A percentile compares a stretch with the other conserved stretches of the same genome.
Conservation (phyloP, 2,797 vertebrate species). For the Spatula versicolor region DNA sequence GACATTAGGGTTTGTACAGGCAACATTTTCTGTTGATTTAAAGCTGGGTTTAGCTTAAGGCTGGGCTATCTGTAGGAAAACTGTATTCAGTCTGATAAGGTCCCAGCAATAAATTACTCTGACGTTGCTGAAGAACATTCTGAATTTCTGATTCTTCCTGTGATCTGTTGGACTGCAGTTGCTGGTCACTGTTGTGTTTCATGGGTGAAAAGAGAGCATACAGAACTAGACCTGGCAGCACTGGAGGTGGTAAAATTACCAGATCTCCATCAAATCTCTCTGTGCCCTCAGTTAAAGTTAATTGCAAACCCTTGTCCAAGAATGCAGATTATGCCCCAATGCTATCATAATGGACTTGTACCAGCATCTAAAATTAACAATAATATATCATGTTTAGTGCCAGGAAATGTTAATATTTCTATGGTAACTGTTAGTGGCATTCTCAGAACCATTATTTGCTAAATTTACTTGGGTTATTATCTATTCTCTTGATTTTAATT, state of each 20-base stretch:
- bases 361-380: not conserved
- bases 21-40: not conserved
- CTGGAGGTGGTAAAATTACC: not conserved
- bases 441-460: not conserved
- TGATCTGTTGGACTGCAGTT: not conserved
- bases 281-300: not conserved
- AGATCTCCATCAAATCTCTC: not conserved
- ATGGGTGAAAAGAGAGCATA: not conserved
- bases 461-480: not conserved
- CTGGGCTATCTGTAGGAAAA: not conserved
- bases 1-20: not conserved
- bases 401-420: not conserved
- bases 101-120: not conserved
- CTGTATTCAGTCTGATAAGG: not conserved
- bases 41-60: not conserved
- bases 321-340: not conserved
- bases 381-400: not conserved
- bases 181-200: not conserved
- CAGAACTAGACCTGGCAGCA: not conserved
- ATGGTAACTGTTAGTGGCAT: not conserved
- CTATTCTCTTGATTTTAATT: not conserved
- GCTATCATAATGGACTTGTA: not conserved
- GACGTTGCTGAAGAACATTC: not conserved
- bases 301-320: slow-evolving; percentile 2
- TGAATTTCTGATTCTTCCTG: not conserved